These are phyloP conservation scores for Drosophila seguyi DNA, from an alignment of 1,140 invertebrate species.

Conservation along the genomic window DNA sequence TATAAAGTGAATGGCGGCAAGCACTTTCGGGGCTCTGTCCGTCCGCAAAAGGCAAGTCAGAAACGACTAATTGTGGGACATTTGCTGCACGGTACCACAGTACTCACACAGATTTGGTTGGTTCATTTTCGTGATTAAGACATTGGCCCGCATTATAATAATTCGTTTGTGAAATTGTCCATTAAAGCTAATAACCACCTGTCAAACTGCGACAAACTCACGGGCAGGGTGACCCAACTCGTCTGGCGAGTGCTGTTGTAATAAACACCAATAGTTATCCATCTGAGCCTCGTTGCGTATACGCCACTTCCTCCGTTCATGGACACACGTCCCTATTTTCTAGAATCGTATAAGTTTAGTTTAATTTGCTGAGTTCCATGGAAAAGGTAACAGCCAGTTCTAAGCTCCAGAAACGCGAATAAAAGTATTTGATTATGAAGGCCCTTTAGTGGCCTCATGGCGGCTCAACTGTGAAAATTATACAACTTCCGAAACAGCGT, in stretches of 20 bases:
- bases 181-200: constrained; percentile 54
- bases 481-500: constrained; percentile 41
- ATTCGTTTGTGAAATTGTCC: constrained; percentile 63
- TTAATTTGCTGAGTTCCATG: neutral
- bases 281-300: constrained; percentile 7
- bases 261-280: constrained; percentile 17
- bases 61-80: constrained; percentile 58
- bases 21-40: constrained; percentile 33
- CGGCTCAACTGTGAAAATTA: constrained; percentile 53
- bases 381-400: neutral
- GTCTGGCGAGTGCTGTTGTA: constrained; percentile 14
- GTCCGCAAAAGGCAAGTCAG: constrained; percentile 10
- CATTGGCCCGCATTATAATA: constrained; percentile 60
- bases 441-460: constrained; percentile 37
- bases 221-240: constrained; percentile 8
- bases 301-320: neutral
- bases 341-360: neutral
- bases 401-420: constrained; percentile 1
- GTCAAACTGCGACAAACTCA: constrained; percentile 45
- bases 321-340: neutral
- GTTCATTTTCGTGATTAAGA: constrained; percentile 52
- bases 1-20: constrained; percentile 49
- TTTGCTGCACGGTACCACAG: constrained; percentile 34
- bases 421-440: constrained; percentile 19
- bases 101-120: constrained; percentile 47